phyloP scores from a whole-genome alignment of 2,797 vertebrate species.

The Pangasius mekongensis region DNA sequence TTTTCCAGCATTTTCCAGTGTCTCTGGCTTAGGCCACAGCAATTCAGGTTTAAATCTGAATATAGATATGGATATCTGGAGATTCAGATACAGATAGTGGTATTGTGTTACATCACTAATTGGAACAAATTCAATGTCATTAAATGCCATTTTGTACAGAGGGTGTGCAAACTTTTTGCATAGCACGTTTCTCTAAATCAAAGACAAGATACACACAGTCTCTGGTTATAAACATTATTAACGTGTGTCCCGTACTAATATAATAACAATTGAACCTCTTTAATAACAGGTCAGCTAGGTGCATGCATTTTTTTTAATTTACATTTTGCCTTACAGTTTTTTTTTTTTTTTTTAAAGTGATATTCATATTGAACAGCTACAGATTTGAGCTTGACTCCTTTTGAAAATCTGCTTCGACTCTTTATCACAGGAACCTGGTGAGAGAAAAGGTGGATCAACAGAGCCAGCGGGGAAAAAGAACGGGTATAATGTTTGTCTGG shows the following conservation, averaged over 20 bases:
- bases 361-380: neutral
- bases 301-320: neutral
- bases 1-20: neutral
- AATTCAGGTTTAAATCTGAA: neutral
- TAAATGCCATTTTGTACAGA: neutral
- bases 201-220: neutral
- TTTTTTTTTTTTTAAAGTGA: too few relatives aligned
- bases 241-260: neutral
- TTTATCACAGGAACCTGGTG: neutral
- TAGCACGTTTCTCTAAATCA: neutral
- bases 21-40: neutral
- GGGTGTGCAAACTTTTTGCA: neutral
- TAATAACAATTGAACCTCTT: neutral
- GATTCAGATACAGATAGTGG: neutral
- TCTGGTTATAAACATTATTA: neutral
- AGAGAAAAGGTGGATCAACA: slow-evolving; percentile 31
- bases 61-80: neutral
- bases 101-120: neutral
- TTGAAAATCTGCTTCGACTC: neutral
- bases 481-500: slow-evolving; percentile 56
- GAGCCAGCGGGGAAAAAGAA: slow-evolving; percentile 35
- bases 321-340: neutral
- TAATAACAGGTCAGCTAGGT: neutral
- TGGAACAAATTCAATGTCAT: neutral
- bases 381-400: neutral